Evolutionary conservation across 2,113 vertebrate species (phyloP), one percentile per base, ranked within the genome.

Genomic region (Leucoraja erinaceus): DNA sequence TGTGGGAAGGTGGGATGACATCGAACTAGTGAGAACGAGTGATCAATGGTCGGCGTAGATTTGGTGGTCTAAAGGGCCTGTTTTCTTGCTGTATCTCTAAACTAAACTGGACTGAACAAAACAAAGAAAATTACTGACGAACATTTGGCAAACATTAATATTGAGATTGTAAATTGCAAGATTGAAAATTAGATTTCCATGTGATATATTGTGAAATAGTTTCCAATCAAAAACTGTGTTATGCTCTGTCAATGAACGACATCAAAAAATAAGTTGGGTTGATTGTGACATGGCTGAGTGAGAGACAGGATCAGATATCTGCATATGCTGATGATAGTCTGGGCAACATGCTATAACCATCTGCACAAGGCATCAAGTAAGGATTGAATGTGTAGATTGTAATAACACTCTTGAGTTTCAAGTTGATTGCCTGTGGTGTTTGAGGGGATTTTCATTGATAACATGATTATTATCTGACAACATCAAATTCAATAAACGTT

Each of bases 81-180:
- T 47, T 47, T 47, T 47, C 38, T 47, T 47, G 38, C 38, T 47
- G 38, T 47, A 47, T 47, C 38, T 47, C 38, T 47, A 47, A 47
- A 47, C 38, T 47, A 3, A 47, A 47, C 38, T 47, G 38, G 1
- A 47, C 38, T 47, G 3, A 47, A 47, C 38, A 47, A 47, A 47
- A 47, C 38, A 47, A 63, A 88, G 28, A 7, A 88, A 88, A 66
- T 88, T 11, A 31, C 59, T 63, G 4, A 28, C 2, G 14, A 88
- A 63, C 59, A 88, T 88, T 88, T 88, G 59, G 83, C 83, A 66
- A 88, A 14, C 59, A 66, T 66, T 16, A 88, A 63, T n/a, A n/a
- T n/a, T n/a, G n/a, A n/a, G n/a, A n/a, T n/a, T n/a, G n/a, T n/a
- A n/a, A n/a, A n/a, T n/a, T n/a, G 11, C 61, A 61, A 63, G 59